Evolutionary conservation across 2,888 invertebrate genomes (phyloP), one percentile per base, ranked within the genome.

Genomic region (Nesidiocoris tenuis): DNA sequence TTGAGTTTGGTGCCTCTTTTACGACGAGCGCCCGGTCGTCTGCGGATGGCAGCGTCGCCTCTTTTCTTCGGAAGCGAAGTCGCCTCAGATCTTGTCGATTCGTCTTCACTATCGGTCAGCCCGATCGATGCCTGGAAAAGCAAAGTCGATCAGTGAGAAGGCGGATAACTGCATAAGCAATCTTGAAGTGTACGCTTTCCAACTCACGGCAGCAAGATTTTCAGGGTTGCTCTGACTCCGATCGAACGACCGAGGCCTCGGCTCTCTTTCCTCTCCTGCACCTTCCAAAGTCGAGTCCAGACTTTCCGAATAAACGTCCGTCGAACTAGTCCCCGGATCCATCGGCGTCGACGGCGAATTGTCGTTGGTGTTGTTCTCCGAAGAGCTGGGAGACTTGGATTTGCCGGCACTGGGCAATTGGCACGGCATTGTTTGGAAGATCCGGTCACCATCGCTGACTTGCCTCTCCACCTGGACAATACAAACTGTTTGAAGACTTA

Each of bases 391-490:
- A 9, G 74, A 66, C 12, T 23, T 22, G 5, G 56, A 55, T 19
- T 54, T 66, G 0, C 61, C 55, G 5, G 65, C 72, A 57, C 79
- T 79, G 2, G 79, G 77, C 61, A 90, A 84, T 77, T 87, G 87
- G 67, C 87, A 85, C 0, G 91, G 91, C 89, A 91, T 89, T 18
- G 91, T 91, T 84, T 89, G 89, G 82, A 90, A 91, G 25, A 88
- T 83, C 82, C 90, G 90, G 63, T 89, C 88, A 71, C 86, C 85
- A 63, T 89, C 88, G 78, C 87, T 88, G 17, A 87, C 84, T 81
- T 87, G 87, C 56, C 90, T 85, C 82, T 90, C 90, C 1, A 90
- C 90, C 83, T 85, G 76, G 3, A 70, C 5, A 39, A n/a, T n/a
- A n/a, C n/a, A n/a, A n/a, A n/a, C n/a, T n/a, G n/a, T n/a, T n/a